Evolutionary conservation across 2,113 vertebrate species (phyloP).

Genomic region (Abramis brama): DNA sequence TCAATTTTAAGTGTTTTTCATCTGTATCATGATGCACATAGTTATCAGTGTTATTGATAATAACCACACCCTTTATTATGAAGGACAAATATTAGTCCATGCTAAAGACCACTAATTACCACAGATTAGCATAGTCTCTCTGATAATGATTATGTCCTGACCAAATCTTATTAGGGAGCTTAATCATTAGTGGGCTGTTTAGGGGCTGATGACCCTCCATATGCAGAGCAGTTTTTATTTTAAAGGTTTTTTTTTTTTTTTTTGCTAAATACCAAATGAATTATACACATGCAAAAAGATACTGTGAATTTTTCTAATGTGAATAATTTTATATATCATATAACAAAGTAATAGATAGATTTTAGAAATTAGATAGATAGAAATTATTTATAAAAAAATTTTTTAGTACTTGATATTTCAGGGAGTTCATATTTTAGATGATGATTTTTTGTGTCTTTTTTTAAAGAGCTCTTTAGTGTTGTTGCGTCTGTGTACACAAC

Average conservation of each 20-base stretch:
- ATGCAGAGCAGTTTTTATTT: neutral
- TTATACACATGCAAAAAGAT: too few species aligned
- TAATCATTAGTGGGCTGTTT: slow-evolving; percentile 54
- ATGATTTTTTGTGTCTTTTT: neutral
- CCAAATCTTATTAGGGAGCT: slow-evolving; percentile 71
- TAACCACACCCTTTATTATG: slow-evolving; percentile 3
- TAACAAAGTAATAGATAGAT: too few species aligned
- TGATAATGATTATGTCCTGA: slow-evolving; percentile 62
- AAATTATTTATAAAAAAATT: too few species aligned
- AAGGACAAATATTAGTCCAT: slow-evolving; percentile 24
- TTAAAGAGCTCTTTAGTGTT: slow-evolving; percentile 34
- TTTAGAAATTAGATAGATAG: too few species aligned
- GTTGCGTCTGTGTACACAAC: neutral
- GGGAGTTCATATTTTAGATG: neutral
- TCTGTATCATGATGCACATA: neutral
- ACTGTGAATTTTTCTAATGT: too few species aligned
- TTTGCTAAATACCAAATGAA: neutral
- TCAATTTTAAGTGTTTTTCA: neutral
- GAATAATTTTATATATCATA: too few species aligned
- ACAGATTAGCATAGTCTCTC: slow-evolving; percentile 69
- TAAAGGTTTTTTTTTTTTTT: too few species aligned
- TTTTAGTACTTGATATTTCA: neutral
- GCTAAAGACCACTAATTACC: slow-evolving; percentile 8
- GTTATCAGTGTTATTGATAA: neutral
- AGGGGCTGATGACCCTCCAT: slow-evolving; percentile 45